These are phyloP conservation scores for Diadromus collaris DNA, from an alignment of 2,888 invertebrate species.

Conservation along the genomic window DNA sequence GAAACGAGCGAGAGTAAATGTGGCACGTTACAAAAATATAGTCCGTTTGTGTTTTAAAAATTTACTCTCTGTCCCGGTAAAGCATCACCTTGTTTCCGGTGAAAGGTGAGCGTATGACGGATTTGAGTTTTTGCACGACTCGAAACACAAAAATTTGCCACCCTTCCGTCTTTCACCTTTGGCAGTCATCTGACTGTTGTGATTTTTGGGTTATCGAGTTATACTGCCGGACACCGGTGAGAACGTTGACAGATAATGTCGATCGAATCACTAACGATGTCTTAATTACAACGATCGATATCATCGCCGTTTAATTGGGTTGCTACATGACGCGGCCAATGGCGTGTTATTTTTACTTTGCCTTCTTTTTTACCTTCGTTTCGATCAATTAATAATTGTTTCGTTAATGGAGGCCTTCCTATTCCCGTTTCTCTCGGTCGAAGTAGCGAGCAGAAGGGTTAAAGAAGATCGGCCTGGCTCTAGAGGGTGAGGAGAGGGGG, in stretches of 20 bases:
- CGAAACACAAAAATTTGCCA: background rate
- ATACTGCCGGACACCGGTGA: background rate
- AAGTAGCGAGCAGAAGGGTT: conserved; percentile 14
- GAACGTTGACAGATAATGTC: conserved; percentile 45
- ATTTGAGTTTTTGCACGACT: background rate
- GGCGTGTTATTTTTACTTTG: conserved; percentile 26
- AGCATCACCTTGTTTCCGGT: background rate
- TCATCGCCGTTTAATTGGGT: conserved; percentile 53
- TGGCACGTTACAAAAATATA: background rate
- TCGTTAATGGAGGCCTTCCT: conserved; percentile 44
- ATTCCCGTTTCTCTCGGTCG: conserved; percentile 19
- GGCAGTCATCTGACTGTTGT: background rate
- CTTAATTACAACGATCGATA: conserved; percentile 53
- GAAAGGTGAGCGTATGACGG: background rate
- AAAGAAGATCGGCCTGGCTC: conserved; percentile 1
- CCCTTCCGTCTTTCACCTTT: background rate
- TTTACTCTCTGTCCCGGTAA: background rate
- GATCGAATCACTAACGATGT: conserved; percentile 50
- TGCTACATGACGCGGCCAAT: conserved; percentile 33
- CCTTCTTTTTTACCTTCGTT: conserved; percentile 22
- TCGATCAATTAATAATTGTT: conserved; percentile 54
- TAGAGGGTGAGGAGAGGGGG: conserved; percentile 2
- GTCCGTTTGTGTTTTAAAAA: background rate
- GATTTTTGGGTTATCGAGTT: background rate
- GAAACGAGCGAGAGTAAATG: background rate